Conservation (phyloP, 2,797 vertebrate species). For the Gallinago solitaria region DNA sequence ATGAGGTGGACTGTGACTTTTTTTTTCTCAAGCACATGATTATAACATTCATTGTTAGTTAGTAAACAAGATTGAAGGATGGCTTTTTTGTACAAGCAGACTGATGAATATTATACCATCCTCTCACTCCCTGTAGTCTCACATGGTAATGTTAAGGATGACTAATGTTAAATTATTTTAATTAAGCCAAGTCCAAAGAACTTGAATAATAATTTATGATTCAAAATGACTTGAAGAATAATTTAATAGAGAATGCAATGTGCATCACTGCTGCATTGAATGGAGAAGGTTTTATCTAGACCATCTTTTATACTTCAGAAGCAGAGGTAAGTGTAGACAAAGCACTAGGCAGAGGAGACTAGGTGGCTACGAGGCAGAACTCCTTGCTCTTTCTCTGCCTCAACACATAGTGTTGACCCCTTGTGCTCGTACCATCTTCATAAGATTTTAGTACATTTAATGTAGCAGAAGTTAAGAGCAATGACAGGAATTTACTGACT, state of each 20-base stretch:
- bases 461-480: neutral
- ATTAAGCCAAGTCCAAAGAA: neutral
- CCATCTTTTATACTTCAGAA: neutral
- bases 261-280: neutral
- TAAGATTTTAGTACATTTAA: neutral
- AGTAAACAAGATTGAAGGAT: neutral
- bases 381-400: neutral
- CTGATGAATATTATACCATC: neutral
- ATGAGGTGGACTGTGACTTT: neutral
- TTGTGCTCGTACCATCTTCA: neutral
- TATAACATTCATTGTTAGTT: neutral
- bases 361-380: neutral
- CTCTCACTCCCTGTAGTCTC: neutral
- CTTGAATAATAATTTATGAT: too few species aligned
- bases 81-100: neutral
- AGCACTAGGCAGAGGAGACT: neutral
- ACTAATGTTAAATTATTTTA: neutral
- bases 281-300: neutral
- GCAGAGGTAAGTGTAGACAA: neutral
- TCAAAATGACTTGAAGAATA: neutral
- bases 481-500: neutral
- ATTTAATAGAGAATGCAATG: accelerated
- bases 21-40: neutral
- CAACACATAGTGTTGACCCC: neutral
- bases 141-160: neutral